Percentiles rank a stretch among this genome's conserved stretches.
Conservation (phyloP, 1,140 invertebrate species). For the Bombus waltoni region DNA sequence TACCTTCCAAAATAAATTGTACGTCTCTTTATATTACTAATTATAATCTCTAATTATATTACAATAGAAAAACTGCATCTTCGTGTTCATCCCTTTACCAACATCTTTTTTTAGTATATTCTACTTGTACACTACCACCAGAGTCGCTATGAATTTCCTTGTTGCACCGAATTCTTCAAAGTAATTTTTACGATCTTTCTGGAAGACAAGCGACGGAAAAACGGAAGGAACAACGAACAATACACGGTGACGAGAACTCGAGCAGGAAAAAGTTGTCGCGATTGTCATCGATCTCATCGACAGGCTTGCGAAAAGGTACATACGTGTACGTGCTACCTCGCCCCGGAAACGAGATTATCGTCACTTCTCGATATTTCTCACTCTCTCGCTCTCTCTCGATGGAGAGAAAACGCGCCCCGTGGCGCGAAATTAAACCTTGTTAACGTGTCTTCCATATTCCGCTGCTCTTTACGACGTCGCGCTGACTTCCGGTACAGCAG, state of each 20-base stretch:
- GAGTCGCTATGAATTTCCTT: neutral
- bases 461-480: neutral
- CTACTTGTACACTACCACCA: no score
- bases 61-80: no score
- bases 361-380: slow-evolving; percentile 60
- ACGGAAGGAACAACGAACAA: neutral
- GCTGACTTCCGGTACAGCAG: neutral
- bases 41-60: no score
- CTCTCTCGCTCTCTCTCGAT: neutral
- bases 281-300: slow-evolving; percentile 54
- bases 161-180: no score
- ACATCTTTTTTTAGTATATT: no score
- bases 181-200: no score
- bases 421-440: slow-evolving; percentile 59
- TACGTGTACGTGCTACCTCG: neutral
- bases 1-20: no score
- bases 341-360: slow-evolving; percentile 67
- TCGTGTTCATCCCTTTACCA: no score
- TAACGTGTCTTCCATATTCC: neutral
- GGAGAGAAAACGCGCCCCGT: slow-evolving; percentile 7
- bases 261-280: neutral
- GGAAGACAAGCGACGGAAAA: no score
- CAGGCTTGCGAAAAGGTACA: slow-evolving; percentile 1
- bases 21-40: no score
- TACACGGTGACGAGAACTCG: neutral